Base-by-base conservation (phyloP, 92 coral and sea anemone species). In the Desmophyllum pertusum region DNA sequence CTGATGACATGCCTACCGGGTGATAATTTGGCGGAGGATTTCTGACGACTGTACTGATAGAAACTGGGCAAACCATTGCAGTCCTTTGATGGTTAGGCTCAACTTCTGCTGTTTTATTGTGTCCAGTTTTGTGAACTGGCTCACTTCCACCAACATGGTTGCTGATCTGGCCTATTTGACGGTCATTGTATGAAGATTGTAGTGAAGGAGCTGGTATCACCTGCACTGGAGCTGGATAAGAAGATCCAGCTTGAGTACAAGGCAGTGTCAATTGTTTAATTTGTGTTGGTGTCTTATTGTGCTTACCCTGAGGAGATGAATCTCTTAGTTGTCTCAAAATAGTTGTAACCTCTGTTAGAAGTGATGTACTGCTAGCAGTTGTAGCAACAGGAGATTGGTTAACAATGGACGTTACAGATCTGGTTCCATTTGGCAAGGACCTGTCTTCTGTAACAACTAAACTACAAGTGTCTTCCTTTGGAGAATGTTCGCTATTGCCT, bases 371-470 rank as follows among this genome's bases (percentile, higher is more conserved):
- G 38, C 39, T 80, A 10, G 35, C 66, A 50, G 66, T 80, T 52
- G 66, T 37, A 6, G 50, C 17, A 25, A 69, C 9, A 10, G 84
- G n/a, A 69, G 84, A 50, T 52, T 46, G 76, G 37, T 52, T 18
- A 14, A 65, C 48, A 69, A 52, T 21, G 6, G 31, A 17, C 6
- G 29, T 65, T 30, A 50, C 25, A 48, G 67, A 80, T 5, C 45
- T 68, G 76, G 45, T 45, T 46, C 25, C 33, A 46, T n/a, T 69
- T 80, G 84, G 48, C 31, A 36, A 19, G 40, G 84, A 79, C 48
- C 63, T n/a, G 10, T 64, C 42, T 65, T 66, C 64, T 21, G 5
- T 31, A 11, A 36, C 25, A 8, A 51, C 50, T 46, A 36, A 3
- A 48, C 0, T 13, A 14, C 37, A 68, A 35, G 52, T 9, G 19